Evolutionary conservation across 2,888 invertebrate genomes (phyloP).

Genomic region (Formica aserva): DNA sequence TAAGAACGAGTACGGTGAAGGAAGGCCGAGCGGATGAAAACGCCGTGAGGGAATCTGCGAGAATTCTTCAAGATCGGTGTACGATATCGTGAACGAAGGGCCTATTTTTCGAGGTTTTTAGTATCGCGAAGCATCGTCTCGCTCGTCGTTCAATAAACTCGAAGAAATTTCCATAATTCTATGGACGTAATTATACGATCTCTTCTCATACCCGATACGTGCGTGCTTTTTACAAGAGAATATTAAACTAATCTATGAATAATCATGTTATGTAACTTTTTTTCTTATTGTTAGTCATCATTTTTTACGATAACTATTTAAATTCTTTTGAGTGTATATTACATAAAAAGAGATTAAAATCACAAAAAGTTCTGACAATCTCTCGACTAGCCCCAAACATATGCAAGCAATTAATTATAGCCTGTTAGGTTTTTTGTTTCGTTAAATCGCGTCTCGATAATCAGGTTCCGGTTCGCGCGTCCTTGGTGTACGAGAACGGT

Average conservation of each 20-base stretch:
- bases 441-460: neutral
- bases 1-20: slow-evolving; percentile 60
- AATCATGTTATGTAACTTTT: neutral
- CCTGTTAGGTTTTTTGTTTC: neutral
- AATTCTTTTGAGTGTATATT: neutral
- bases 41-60: slow-evolving; percentile 64
- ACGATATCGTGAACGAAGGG: slow-evolving; percentile 64
- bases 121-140: slow-evolving; percentile 56
- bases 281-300: neutral
- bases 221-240: neutral
- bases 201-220: neutral
- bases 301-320: neutral
- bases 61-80: slow-evolving; percentile 61
- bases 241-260: slow-evolving; percentile 13
- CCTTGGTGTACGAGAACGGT: slow-evolving; percentile 7
- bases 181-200: neutral
- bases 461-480: neutral
- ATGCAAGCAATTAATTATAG: neutral
- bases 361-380: neutral
- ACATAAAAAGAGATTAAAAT: neutral
- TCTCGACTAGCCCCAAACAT: neutral
- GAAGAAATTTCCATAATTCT: slow-evolving; percentile 40
- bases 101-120: slow-evolving; percentile 56
- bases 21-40: slow-evolving; percentile 55
- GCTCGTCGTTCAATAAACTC: slow-evolving; percentile 29